These are phyloP conservation scores for Sus cebifrons DNA, from an alignment of 2,797 vertebrate genomes.

Conservation along the genomic window DNA sequence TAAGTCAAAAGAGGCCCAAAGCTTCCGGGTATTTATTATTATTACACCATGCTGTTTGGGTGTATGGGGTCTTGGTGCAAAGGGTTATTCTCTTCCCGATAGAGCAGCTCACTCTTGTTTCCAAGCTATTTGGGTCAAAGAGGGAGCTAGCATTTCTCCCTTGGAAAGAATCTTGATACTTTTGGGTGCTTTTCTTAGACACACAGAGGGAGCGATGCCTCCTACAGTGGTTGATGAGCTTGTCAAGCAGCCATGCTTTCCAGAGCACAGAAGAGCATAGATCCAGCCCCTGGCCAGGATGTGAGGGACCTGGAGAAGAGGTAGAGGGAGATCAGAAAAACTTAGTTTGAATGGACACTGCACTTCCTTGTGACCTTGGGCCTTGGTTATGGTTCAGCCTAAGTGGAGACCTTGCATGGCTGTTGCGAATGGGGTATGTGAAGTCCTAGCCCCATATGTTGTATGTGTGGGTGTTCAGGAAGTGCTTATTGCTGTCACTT, in stretches of 20 bases:
- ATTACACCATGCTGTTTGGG: neutral
- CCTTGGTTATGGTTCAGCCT: neutral
- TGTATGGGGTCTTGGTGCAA: neutral
- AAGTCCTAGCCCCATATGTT: neutral
- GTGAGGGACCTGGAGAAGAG: neutral
- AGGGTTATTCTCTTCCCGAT: neutral
- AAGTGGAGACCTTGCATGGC: neutral
- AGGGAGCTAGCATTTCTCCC: slow-evolving; percentile 39
- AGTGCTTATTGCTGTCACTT: neutral
- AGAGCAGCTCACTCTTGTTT: neutral
- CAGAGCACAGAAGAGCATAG: neutral
- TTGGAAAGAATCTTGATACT: slow-evolving; percentile 19
- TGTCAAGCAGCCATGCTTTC: slow-evolving; percentile 10
- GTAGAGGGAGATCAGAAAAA: neutral
- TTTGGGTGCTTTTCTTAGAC: slow-evolving; percentile 54
- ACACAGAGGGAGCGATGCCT: slow-evolving; percentile 18
- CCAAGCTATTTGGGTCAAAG: slow-evolving; percentile 35
- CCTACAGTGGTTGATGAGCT: neutral
- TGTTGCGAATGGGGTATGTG: neutral
- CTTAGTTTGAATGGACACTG: neutral
- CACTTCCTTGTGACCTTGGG: neutral
- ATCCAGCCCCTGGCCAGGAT: neutral
- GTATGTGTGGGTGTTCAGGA: neutral
- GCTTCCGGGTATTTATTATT: neutral
- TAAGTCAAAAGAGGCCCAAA: neutral